Evolutionary conservation across 2,888 invertebrate species (phyloP), one percentile per base, ranked within the genome.

Genomic region (Drosophila lutescens): DNA sequence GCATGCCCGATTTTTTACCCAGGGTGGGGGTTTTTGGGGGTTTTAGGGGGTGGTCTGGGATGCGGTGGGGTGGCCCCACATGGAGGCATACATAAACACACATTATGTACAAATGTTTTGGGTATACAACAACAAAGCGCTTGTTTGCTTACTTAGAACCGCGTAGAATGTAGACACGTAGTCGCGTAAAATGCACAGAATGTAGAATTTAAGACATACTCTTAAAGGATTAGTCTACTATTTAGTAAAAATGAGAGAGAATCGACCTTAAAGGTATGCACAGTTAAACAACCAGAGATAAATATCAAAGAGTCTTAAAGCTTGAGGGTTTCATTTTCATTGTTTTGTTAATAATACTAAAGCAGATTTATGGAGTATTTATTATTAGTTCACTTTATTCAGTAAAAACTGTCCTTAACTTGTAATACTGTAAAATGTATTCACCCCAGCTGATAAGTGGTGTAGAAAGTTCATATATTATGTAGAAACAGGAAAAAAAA

Each of bases 1-100:
- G 87, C 87, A 87, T 75, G 67, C 55, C 54, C 55, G 57, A 69
- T 84, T 80, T 86, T 84, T 66, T 73, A 6, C 6, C 32, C 6
- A 15, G 17, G n/a, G 30, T 1, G 41, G 44, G 44, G 44, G 46
- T n/a, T 30, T 44, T 44, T 30, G 30, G 26, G 47, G 47, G 47
- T 15, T 30, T 20, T 12, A 2, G 6, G 7, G 17, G 38, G 32
- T 10, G 20, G 36, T 13, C 5, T 26, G 26, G 13, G 12, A 2
- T 6, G 44, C 12, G 10, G 13, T 8, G 13, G 44, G 9, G 12
- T 2, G 7, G 38, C 46, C 44, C 61, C 59, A 51, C 63, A 57
- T 67, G 41, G 49, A 55, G 67, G 32, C 68, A 57, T 55, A 43
- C 53, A 60, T 43, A 56, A 65, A 36, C 53, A 70, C 59, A 49